These are phyloP conservation scores for Sylvia borin DNA, from an alignment of 2,797 vertebrate genomes.

Conservation along the genomic window DNA sequence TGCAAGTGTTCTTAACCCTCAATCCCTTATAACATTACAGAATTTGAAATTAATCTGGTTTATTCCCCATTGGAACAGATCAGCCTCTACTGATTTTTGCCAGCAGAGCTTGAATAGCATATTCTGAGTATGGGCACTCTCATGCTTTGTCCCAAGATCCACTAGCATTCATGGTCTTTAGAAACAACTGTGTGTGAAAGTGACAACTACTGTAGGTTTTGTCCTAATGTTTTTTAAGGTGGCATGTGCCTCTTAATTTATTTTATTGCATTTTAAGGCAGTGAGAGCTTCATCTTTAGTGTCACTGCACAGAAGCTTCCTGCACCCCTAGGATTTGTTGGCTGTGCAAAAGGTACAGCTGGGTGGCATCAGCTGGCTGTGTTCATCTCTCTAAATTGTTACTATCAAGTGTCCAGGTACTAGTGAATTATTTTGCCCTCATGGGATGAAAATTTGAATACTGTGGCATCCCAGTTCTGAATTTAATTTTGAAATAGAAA, in stretches of 20 bases:
- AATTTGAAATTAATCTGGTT: neutral
- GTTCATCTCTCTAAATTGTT: neutral
- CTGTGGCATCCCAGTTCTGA: neutral
- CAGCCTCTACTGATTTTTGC: neutral
- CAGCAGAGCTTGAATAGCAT: neutral
- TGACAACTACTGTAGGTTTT: neutral
- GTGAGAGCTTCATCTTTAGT: neutral
- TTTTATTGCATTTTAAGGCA: neutral
- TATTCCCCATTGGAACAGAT: neutral
- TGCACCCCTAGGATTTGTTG: neutral
- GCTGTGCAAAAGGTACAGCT: neutral
- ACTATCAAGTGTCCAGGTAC: neutral
- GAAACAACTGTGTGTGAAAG: neutral
- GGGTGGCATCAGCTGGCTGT: neutral
- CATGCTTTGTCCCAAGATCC: neutral
- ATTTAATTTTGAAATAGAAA: neutral
- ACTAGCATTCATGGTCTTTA: neutral
- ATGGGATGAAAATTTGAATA: neutral
- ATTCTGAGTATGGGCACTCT: neutral
- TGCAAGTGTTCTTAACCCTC: neutral
- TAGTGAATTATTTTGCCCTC: neutral
- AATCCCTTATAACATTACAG: neutral
- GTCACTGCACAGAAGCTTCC: neutral
- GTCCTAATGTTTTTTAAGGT: neutral
- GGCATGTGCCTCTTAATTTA: neutral